Base-by-base conservation (phyloP, 1,140 invertebrate species). In the Monochamus saltuarius region DNA sequence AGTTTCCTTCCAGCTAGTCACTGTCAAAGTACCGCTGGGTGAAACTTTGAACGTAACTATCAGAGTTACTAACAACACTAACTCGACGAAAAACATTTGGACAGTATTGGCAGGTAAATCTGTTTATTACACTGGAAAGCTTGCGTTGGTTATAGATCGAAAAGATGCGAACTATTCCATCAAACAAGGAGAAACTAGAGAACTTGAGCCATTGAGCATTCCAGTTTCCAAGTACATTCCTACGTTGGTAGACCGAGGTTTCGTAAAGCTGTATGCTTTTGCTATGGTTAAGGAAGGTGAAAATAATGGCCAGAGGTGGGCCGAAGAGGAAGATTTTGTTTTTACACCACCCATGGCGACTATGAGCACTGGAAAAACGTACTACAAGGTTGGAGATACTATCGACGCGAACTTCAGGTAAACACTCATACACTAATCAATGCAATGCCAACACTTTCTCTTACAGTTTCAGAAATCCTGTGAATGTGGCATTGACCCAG, bases 91-190 rank as follows among this genome's bases (percentile, higher is more conserved):
- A 40, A 87, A 79, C 7, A 82, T 91, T 14, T 81, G 77, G 59
- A 82, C 85, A 4, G 80, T 84, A 1, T 65, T 90, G 46, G 81
- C 83, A 1, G 83, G 85, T 7, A 82, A 78, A 14, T 85, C 84
- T 19, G 82, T 87, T 54, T 87, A 83, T 65, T 90, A 90, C 71
- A 90, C 86, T 49, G 89, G 89, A 14, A 82, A 86, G 2, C 81
- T 82, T 16, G 85, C 83, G 0, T 79, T 83, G 11, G 78, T 81
- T 19, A 74, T 91, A 54, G 87, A 87, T 69, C 80, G 81, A 60
- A 82, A 83, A 13, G 14, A n/a, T 16, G 11, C 2, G 2, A 40
- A 82, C 16, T 80, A 82, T 42, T 84, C 87, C 63, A 74, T 79
- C 9, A 77, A 89, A 0, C 72, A 82, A 58, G 77, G 78, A 50